Evolutionary conservation across 1,140 invertebrate species (phyloP).

Genomic region (Reticulitermes speratus): DNA sequence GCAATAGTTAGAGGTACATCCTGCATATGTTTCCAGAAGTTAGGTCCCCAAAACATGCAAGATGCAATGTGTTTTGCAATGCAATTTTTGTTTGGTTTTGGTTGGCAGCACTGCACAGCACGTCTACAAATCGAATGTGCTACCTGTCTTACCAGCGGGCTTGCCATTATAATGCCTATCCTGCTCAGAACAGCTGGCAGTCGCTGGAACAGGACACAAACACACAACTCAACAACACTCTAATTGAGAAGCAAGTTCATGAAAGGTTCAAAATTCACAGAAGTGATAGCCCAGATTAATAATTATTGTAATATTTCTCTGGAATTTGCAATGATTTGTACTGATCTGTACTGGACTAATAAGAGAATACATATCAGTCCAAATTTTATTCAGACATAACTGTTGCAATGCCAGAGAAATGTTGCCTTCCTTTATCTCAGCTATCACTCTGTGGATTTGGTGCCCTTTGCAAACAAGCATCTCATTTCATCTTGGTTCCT

Average conservation of each 20-base stretch:
- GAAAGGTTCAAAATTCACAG: not conserved
- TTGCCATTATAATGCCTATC: constrained; percentile 90
- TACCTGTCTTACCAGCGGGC: constrained; percentile 80
- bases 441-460: not conserved
- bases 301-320: not conserved
- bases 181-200: constrained; percentile 87
- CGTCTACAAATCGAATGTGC: constrained; percentile 24
- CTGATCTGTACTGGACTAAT: too few species aligned
- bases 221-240: constrained; percentile 22
- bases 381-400: too few species aligned
- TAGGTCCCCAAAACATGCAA: constrained; percentile 20
- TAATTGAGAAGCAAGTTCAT: not conserved
- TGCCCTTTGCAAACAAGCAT: not conserved
- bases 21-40: not conserved
- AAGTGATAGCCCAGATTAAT: not conserved
- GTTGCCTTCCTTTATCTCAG: not conserved
- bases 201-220: constrained; percentile 68
- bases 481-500: not conserved
- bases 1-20: too few species aligned
- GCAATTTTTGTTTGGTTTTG: constrained; percentile 4
- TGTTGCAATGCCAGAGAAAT: not conserved
- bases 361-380: too few species aligned
- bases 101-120: constrained; percentile 20
- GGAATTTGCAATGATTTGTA: not conserved
- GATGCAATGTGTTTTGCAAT: constrained; percentile 22